Base-by-base conservation (phyloP, 2,797 vertebrate species). In the Nannoperca obscura region DNA sequence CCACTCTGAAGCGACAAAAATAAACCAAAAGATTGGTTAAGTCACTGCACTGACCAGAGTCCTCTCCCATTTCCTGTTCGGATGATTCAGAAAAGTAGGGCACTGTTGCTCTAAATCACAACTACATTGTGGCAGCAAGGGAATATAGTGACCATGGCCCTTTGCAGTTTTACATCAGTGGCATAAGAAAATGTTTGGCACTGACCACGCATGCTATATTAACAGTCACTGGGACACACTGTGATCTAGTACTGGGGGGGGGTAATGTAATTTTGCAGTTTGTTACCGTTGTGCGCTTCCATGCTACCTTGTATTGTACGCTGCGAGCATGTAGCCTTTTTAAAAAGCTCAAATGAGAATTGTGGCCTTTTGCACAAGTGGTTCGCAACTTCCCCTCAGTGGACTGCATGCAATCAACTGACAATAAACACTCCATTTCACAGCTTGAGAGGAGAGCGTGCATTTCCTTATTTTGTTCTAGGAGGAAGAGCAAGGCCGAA, bases 401-500 rank as follows among this genome's bases (percentile, higher is more conserved):
- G 68, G 91, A 77, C 85, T 72, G 82, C 61, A 62, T 76, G 86
- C 86, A 88, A 87, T 89, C 87, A 81, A 87, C 88, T 83, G 87
- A 85, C 86, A 86, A 85, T 70, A 83, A 90, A 90, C 88, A 78
- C 89, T 82, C 69, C 78, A 74, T 89, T 87, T 91, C 83, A 83
- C 89, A 91, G 92, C 66, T 74, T 85, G 84, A 88, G 80, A 84
- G 69, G 78, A 88, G 88, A 88, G 71, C 10, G 55, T 22, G 80
- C 69, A 88, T 91, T 93, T 93, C 92, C 92, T 93, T 84, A 86
- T 92, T 93, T 93, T 93, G 91, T 92, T 92, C 74, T 62, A n/a
- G 70, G 73, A 83, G 88, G 89, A 93, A 92, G 89, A 88, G 77
- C 78, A 24, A 73, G 64, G 71, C 74, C 34, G 6, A 82, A 82